phyloP scores from a whole-genome alignment of 1,140 invertebrate species.

The Aphelenchoides fujianensis region DNA sequence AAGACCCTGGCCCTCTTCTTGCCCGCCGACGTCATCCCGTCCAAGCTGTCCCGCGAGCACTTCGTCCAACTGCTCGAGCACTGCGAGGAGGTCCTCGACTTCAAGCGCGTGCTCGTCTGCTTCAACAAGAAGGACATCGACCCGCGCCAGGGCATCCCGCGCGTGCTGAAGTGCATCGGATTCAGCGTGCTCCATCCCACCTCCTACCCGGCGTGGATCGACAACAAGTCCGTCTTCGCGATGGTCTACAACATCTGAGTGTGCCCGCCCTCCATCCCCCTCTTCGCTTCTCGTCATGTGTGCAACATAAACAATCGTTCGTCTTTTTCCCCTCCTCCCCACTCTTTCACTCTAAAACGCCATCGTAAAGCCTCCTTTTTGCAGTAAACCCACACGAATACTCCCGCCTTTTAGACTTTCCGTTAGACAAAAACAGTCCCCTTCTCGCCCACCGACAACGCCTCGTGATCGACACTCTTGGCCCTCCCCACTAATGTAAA shows the following conservation, averaged over 20 bases:
- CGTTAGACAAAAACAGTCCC: too few relatives aligned
- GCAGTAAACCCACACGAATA: not conserved
- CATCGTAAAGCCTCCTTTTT: not conserved
- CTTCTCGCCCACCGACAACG: too few relatives aligned
- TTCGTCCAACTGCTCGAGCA: slow-evolving; percentile 39
- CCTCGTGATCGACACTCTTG: too few relatives aligned
- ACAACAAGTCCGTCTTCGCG: slow-evolving; percentile 40
- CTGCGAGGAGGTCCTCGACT: slow-evolving; percentile 38
- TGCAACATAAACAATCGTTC: slow-evolving; percentile 2
- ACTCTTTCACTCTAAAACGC: not conserved
- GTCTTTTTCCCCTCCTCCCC: too few relatives aligned
- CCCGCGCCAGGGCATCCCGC: slow-evolving; percentile 42
- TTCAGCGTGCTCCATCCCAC: slow-evolving; percentile 44
- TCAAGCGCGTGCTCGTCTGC: slow-evolving; percentile 39
- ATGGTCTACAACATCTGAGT: slow-evolving; percentile 46
- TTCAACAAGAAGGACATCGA: slow-evolving; percentile 44
- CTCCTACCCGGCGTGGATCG: slow-evolving; percentile 34
- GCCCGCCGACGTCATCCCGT: slow-evolving; percentile 27
- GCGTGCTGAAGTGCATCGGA: slow-evolving; percentile 48
- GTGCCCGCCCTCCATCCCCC: not conserved
- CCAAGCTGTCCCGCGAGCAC: slow-evolving; percentile 25
- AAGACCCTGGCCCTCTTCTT: slow-evolving; percentile 39
- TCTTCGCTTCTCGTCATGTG: not conserved
- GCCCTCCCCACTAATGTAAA: too few relatives aligned
- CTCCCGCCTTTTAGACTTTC: too few relatives aligned